A percentile compares a stretch with the other conserved stretches of the same genome.
Evolutionary conservation across 2,797 vertebrate species (phyloP).

Genomic region (Anguilla marmorata): DNA sequence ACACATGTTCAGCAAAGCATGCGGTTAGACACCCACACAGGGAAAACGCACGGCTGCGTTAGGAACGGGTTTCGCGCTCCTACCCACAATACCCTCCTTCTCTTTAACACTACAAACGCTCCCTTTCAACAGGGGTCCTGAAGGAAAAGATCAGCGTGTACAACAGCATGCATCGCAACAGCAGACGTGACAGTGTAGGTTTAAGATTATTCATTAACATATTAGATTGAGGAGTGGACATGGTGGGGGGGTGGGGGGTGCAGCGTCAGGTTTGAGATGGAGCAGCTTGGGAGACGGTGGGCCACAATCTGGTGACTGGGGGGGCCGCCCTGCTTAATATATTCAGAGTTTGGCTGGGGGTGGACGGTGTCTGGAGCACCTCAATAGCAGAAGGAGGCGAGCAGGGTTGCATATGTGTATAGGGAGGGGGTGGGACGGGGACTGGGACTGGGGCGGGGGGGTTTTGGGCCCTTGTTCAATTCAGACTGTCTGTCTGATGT

Average conservation of each 20-base stretch:
- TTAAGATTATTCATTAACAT: conserved; percentile 19
- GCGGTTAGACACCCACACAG: background rate
- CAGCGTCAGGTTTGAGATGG: conserved; percentile 29
- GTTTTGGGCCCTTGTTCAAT: conserved; percentile 57
- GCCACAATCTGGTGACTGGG: conserved; percentile 57
- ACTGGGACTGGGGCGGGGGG: conserved; percentile 42
- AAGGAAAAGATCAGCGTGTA: conserved; percentile 65
- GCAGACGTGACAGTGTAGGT: conserved; percentile 18
- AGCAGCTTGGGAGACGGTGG: conserved; percentile 60
- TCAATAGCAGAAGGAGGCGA: conserved; percentile 63
- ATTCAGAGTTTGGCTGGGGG: conserved; percentile 67
- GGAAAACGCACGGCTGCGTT: background rate
- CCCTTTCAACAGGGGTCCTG: background rate
- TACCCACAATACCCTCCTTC: background rate
- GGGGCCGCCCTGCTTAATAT: conserved; percentile 67
- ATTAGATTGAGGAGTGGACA: conserved; percentile 47
- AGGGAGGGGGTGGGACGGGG: conserved; percentile 47
- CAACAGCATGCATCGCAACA: conserved; percentile 55
- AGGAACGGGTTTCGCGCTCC: background rate
- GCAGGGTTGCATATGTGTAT: conserved; percentile 51
- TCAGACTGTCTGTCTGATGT: conserved; percentile 68
- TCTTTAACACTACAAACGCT: background rate
- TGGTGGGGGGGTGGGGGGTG: conserved; percentile 38
- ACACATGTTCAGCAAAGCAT: background rate
- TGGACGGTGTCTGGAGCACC: conserved; percentile 62